Base-by-base conservation (phyloP, 2,888 invertebrate genomes). In the Galerucella pusilla region DNA sequence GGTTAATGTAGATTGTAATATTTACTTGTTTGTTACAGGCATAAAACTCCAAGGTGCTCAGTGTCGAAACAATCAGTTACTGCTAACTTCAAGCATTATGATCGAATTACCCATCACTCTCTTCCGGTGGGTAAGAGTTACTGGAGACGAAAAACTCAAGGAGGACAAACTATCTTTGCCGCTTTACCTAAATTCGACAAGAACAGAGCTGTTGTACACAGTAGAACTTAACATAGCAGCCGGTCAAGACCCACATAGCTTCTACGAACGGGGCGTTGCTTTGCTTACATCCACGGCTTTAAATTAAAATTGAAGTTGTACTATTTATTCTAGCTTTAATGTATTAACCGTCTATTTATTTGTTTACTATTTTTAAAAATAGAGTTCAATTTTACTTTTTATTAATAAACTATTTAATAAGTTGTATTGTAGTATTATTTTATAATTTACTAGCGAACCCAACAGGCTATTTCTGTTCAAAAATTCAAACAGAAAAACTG, bases 251-350 rank as follows among this genome's bases (percentile, higher is more conserved):
- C 95, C 94, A 71, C 97, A 97, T 87, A 97, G 96, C 87, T 99
- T 99, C 91, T 99, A 98, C 89, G 98, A 99, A 88, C 91, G 99
- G 71, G 99, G 99, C 81, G 99, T 99, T 35, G 99, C 99, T 67
- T 91, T 99, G 63, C 92, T 98, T 85, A 96, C 97, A 28, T 98
- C 98, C 61, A 96, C 97, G 59, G 93, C 95, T 78, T 92, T 97
- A 82, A 96, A 96, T 88, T 95, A 91, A 90, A 65, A 61, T 57
- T 61, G 61, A 61, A 68, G 60, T 49, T 54, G 14, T 75, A 59
- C 54, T 64, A 65, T 69, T 60, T 76, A 67, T 73, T 76, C 67
- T 71, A 76, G 76, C 73, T 76, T 76, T 68, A 73, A 69, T n/a
- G n/a, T 69, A 68, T 71, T 72, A 69, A 73, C 35, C 65, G 45